Conservation (phyloP, 2,797 vertebrate genomes). For the Molothrus ater region DNA sequence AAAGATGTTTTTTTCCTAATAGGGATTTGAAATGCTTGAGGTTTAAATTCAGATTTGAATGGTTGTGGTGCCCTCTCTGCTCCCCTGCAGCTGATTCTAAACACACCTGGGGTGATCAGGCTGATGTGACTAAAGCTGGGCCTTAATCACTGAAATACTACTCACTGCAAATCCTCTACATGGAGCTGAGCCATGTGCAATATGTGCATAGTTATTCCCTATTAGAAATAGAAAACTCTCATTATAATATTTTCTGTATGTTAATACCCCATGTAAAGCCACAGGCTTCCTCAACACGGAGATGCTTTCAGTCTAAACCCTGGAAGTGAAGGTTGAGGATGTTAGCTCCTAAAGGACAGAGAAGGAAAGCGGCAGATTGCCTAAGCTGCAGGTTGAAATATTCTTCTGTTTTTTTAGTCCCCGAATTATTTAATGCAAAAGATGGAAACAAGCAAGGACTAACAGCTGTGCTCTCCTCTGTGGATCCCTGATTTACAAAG, state of each 20-base stretch:
- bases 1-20: background rate
- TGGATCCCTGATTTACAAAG: background rate
- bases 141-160: background rate
- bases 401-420: background rate
- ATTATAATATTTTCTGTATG: background rate
- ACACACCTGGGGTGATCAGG: rapidly evolving
- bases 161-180: background rate
- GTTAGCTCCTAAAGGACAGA: background rate
- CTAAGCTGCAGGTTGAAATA: background rate
- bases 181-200: background rate
- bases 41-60: background rate
- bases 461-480: background rate
- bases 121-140: background rate
- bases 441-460: background rate
- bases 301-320: background rate
- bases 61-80: rapidly evolving
- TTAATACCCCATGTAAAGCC: background rate
- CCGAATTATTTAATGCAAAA: background rate
- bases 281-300: background rate
- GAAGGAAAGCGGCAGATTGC: background rate
- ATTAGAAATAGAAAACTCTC: background rate
- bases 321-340: background rate
- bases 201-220: background rate
- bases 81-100: background rate
- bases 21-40: background rate